Base-by-base conservation (phyloP, 2,888 invertebrate genomes). In the Chaetoderma sp. region DNA sequence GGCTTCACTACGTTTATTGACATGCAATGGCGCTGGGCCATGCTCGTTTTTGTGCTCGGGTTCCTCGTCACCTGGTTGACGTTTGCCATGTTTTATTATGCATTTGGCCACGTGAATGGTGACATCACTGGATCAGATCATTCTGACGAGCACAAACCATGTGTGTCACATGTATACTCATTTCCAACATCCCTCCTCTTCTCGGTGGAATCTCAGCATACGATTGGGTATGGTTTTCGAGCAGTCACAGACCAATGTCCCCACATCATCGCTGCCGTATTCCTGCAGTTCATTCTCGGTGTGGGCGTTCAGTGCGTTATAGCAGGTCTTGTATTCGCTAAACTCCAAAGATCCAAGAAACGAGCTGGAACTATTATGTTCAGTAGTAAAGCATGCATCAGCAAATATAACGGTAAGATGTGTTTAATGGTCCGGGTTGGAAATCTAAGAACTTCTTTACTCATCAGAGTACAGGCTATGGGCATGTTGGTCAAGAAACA, bases 191-290 rank as follows among this genome's bases (percentile, higher is more conserved):
- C 96, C 80, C 94, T 98, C 86, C 90, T 98, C 33, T 98, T 96
- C 88, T 96, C 96, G 72, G 93, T 98, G 30, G 98, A 98, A 89
- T 97, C 96, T 2, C 97, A 98, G 86, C 95, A 96, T 86, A 97
- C 97, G 6, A 97, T 97, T 74, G 96, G 95, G 44, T 95, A 95
- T 83, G 95, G 95, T 1, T 91, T 90, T 59, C 91, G 94, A 61
- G 91, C 92, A 49, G 94, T 95, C 0, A 95, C 95, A 0, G 92
- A 95, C 70, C 94, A 95, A 85, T 98, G 98, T 82, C 94, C 93
- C 0, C 93, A 93, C 83, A 94, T 94, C 39, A 92, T 95, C 77
- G 92, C 95, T 81, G 90, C 94, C 45, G 92, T 96, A 90, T 94
- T 95, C 85, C 88, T 95, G 71, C 95, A 96, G 87, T 94, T 95